Evolutionary conservation across 1,140 invertebrate species (phyloP), one percentile per base, ranked within the genome.

Genomic region (Fopius arisanus): DNA sequence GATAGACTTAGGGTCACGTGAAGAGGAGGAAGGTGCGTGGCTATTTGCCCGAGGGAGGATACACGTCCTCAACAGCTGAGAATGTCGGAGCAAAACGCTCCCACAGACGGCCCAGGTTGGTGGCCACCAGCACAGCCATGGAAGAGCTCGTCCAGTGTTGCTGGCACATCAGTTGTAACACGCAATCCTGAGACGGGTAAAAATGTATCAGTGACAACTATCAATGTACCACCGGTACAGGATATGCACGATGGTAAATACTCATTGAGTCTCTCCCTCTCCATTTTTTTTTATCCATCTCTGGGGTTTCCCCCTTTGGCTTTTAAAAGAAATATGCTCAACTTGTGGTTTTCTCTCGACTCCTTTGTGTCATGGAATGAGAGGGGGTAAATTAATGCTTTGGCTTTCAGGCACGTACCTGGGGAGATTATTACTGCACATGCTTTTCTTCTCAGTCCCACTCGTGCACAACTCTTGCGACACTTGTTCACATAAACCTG

Each of bases 71-170:
- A 79, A 77, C 76, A 88, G 86, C 85, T 88, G 86, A 88, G 85
- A 78, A 87, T 88, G 86, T 88, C 86, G 67, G 87, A 88, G 75
- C 84, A 87, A 82, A 87, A 85, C 80, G 86, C 84, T 80, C 81
- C 85, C 80, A 81, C 82, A 67, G 82, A 84, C 78, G 81, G 84
- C 73, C 82, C 84, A 40, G 83, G 81, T 74, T 87, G 86, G 86
- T 87, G 86, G 86, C 77, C 83, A 68, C 76, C 84, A 54, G 72
- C 83, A 26, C 86, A 87, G 69, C 80, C 84, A 48, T 87, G 86
- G 86, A 88, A 87, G 59, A 83, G 82, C 2, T 71, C 84, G 5
- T 73, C 78, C 23, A 69, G 33, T 10, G 31, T 67, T 37, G 37
- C 23, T 48, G 23, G 21, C 14, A 68, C 41, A 12, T 48, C 41